These are phyloP conservation scores for Hirtodrosophila cameraria DNA, from an alignment of 2,888 invertebrate genomes.

Conservation along the genomic window DNA sequence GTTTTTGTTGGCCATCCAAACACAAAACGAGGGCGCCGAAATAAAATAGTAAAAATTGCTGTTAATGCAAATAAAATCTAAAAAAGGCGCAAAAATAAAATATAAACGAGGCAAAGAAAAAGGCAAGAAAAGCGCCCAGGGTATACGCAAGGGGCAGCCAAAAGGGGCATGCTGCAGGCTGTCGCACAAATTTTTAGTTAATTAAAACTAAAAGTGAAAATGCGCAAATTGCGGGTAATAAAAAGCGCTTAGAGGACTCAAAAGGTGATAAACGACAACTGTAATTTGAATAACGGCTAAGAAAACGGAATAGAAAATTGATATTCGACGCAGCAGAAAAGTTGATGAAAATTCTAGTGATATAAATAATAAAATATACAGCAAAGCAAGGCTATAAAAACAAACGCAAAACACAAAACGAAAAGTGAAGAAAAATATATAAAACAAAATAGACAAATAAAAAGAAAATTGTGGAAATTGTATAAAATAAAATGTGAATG, in stretches of 20 bases:
- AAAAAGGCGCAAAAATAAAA: neutral
- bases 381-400: conserved; percentile 38
- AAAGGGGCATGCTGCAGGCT: neutral
- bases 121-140: conserved; percentile 30
- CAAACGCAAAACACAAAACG: conserved; percentile 58
- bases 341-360: conserved; percentile 17
- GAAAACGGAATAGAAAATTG: conserved; percentile 23
- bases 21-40: conserved; percentile 47
- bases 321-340: conserved; percentile 33
- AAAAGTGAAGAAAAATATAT: conserved; percentile 19
- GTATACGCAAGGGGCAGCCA: neutral
- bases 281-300: conserved; percentile 35
- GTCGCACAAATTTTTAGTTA: conserved; percentile 68
- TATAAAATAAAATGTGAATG: conserved; percentile 44
- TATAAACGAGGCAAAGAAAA: conserved; percentile 18
- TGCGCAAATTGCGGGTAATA: conserved; percentile 74
- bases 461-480: conserved; percentile 24
- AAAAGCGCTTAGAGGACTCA: conserved; percentile 59
- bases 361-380: conserved; percentile 30
- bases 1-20: too few species aligned
- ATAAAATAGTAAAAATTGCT: conserved; percentile 58
- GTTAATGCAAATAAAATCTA: conserved; percentile 54
- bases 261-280: conserved; percentile 44
- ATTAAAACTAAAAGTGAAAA: conserved; percentile 78
- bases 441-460: conserved; percentile 5